phyloP scores from a whole-genome alignment of 2,888 invertebrate species.

The Athetis lepigone region DNA sequence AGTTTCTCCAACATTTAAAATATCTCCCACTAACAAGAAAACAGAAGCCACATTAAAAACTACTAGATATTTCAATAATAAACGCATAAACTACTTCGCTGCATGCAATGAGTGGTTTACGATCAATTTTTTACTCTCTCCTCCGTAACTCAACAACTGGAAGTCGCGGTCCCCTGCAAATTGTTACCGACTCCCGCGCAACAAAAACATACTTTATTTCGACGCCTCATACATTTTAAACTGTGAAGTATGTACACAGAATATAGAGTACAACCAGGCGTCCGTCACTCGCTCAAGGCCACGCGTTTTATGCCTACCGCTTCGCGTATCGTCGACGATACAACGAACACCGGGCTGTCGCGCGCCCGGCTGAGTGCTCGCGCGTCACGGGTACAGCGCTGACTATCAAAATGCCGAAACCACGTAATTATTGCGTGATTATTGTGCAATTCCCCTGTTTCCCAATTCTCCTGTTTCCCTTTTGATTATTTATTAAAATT shows the following conservation, averaged over 20 bases:
- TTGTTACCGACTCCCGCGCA: constrained; percentile 55
- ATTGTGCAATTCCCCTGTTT: no score
- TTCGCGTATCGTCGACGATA: no score
- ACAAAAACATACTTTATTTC: constrained; percentile 67
- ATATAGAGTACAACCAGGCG: constrained; percentile 1
- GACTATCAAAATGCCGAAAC: no score
- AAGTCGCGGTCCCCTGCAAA: constrained; percentile 50
- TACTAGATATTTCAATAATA: constrained; percentile 52
- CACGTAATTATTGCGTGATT: no score
- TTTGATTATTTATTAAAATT: no score
- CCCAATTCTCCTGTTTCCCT: no score
- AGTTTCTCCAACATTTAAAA: constrained; percentile 5
- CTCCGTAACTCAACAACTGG: constrained; percentile 45
- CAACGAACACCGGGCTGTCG: no score
- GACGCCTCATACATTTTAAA: constrained; percentile 64
- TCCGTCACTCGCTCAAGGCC: no score
- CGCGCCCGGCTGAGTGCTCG: no score
- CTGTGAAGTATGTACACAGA: constrained; percentile 41
- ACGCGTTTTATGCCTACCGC: no score
- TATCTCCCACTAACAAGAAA: constrained; percentile 26
- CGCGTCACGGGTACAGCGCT: no score
- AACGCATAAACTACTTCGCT: constrained; percentile 41
- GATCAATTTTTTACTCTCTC: constrained; percentile 53
- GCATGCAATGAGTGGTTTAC: constrained; percentile 49
- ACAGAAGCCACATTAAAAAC: constrained; percentile 53